These are phyloP conservation scores for Limosa lapponica DNA, from an alignment of 2,797 vertebrate species.

Conservation along the genomic window DNA sequence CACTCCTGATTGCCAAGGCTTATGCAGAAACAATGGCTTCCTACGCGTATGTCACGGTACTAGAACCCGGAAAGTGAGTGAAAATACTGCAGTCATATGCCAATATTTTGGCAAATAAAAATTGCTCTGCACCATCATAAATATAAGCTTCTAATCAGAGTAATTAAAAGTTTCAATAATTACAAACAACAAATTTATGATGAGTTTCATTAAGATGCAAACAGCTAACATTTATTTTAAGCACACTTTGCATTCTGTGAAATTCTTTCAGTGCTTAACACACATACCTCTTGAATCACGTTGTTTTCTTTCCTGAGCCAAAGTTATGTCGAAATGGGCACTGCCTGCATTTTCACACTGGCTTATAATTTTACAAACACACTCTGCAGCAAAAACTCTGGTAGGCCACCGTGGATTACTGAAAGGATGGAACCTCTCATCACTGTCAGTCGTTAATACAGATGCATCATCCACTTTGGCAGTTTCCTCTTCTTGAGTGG, in stretches of 20 bases:
- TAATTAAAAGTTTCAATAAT: neutral
- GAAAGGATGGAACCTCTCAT: conserved; percentile 81
- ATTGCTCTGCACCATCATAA: neutral
- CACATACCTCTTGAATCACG: conserved; percentile 86
- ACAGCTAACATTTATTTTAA: neutral
- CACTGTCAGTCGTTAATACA: conserved; percentile 75
- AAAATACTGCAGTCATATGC: neutral
- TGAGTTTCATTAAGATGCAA: neutral
- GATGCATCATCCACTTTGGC: conserved; percentile 83
- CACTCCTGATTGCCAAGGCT: neutral
- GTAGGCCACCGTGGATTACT: conserved; percentile 89
- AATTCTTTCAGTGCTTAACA: neutral
- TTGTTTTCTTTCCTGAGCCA: conserved; percentile 88
- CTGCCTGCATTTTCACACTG: conserved; percentile 83
- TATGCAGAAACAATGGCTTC: neutral
- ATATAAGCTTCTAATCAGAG: neutral
- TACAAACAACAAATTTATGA: neutral
- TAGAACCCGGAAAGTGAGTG: neutral
- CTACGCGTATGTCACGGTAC: accelerated
- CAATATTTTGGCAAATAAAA: neutral
- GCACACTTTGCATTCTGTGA: neutral
- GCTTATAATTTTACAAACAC: conserved; percentile 87
- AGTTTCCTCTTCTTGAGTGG: conserved; percentile 86
- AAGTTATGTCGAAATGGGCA: conserved; percentile 87
- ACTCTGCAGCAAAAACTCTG: conserved; percentile 89